Conservation (phyloP, 1,140 invertebrate genomes). For the Anastrepha obliqua region DNA sequence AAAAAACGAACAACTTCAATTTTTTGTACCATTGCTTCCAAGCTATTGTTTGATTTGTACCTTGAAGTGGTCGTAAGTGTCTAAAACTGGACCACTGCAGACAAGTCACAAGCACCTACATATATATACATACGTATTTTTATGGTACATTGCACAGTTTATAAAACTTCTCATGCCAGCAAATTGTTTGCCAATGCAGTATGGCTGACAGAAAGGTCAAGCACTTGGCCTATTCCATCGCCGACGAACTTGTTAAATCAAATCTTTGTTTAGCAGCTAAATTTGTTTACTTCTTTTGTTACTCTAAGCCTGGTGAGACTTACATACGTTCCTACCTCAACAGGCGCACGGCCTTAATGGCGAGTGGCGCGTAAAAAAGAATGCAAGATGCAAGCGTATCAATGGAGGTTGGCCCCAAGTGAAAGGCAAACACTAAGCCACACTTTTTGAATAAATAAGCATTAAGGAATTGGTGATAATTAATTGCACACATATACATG, state of each 20-base stretch:
- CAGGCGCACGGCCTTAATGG: constrained; percentile 28
- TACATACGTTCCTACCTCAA: not conserved
- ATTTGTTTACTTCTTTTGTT: constrained; percentile 26
- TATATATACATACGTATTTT: not conserved
- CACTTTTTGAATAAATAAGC: not conserved
- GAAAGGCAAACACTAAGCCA: constrained; percentile 1
- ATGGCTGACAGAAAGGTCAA: constrained; percentile 37
- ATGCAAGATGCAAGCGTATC: not conserved
- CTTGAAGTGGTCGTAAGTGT: constrained; percentile 38
- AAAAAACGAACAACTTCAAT: not conserved
- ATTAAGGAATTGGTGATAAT: not conserved
- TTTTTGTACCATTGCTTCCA: not conserved
- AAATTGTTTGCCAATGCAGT: constrained; percentile 14
- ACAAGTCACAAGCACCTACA: not conserved
- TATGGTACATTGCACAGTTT: not conserved
- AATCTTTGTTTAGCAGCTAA: constrained; percentile 49
- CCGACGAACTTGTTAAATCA: constrained; percentile 11
- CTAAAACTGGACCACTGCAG: constrained; percentile 36
- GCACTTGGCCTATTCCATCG: constrained; percentile 39
- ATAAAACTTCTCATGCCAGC: not conserved
- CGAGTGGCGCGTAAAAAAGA: not conserved
- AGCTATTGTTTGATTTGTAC: not conserved
- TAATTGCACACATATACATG: not conserved
- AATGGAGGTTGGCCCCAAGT: constrained; percentile 38
- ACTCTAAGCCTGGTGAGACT: not conserved